A percentile compares a stretch with the other conserved stretches of the same genome.
Evolutionary conservation across 2,888 invertebrate species (phyloP).

Genomic region (Drosophila neonasuta): DNA sequence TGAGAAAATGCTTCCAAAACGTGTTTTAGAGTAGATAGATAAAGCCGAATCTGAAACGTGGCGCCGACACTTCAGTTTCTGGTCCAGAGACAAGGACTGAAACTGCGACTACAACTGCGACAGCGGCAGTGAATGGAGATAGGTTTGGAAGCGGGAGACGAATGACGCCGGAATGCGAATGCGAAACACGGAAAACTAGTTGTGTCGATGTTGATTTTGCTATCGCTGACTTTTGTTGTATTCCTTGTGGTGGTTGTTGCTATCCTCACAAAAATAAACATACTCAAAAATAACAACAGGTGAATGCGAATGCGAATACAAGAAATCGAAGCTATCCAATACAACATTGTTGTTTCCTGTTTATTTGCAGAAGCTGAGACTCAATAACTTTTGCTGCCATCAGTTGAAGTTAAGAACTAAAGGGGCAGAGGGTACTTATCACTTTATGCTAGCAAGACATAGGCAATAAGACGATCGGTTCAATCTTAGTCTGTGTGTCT

Average conservation of each 20-base stretch:
- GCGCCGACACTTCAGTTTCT: slow-evolving; percentile 34
- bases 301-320: slow-evolving; percentile 67
- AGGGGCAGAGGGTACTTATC: slow-evolving; percentile 43
- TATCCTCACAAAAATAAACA: slow-evolving; percentile 59
- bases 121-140: slow-evolving; percentile 11
- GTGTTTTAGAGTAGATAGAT: slow-evolving; percentile 67
- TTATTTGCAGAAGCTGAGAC: slow-evolving; percentile 15
- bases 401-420: background rate
- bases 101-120: background rate
- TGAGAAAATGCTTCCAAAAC: slow-evolving; percentile 62
- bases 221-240: slow-evolving; percentile 32
- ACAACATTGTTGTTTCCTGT: slow-evolving; percentile 70
- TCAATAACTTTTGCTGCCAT: slow-evolving; percentile 11
- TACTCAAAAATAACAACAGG: slow-evolving; percentile 71
- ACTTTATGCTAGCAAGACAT: slow-evolving; percentile 33
- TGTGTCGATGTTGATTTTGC: slow-evolving; percentile 56
- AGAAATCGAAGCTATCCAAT: slow-evolving; percentile 65
- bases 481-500: slow-evolving; percentile 25
- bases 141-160: slow-evolving; percentile 31
- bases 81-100: slow-evolving; percentile 23
- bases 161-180: slow-evolving; percentile 52
- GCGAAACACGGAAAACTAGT: slow-evolving; percentile 72
- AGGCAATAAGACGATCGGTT: slow-evolving; percentile 38
- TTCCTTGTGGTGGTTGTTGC: slow-evolving; percentile 37
- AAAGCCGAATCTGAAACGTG: slow-evolving; percentile 58